These are phyloP conservation scores for Seira ritae DNA, from an alignment of 2,888 invertebrate genomes.

Conservation along the genomic window DNA sequence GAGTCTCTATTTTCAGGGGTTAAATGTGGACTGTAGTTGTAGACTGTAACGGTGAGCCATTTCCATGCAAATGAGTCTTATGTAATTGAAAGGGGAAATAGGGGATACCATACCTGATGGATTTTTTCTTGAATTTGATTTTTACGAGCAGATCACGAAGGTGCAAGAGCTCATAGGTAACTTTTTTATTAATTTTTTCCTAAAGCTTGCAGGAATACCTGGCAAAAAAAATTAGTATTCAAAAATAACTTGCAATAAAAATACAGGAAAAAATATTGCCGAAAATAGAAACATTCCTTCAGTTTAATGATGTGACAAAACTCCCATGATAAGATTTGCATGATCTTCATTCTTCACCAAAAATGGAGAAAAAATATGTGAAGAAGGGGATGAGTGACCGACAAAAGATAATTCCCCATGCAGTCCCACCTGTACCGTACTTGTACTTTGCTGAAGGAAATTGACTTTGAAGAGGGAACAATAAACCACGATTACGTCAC, in stretches of 20 bases:
- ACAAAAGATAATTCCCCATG: not conserved
- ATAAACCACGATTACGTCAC: not conserved
- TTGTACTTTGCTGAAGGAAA: not conserved
- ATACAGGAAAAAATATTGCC: too few relatives aligned
- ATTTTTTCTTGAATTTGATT: slow-evolving; percentile 8
- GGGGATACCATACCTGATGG: not conserved
- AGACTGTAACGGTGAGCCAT: slow-evolving; percentile 15
- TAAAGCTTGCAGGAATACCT: too few relatives aligned
- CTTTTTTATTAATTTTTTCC: too few relatives aligned
- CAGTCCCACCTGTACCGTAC: not conserved
- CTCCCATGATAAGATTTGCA: slow-evolving; percentile 36
- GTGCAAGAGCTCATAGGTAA: slow-evolving; percentile 45
- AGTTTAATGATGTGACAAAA: slow-evolving; percentile 65
- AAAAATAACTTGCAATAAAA: too few relatives aligned
- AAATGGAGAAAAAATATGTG: slow-evolving; percentile 48
- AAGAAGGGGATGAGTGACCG: slow-evolving; percentile 41
- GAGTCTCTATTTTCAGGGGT: too few relatives aligned
- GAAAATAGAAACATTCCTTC: not conserved
- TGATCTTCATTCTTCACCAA: slow-evolving; percentile 47
- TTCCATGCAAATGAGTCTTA: slow-evolving; percentile 46
- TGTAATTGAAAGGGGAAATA: slow-evolving; percentile 23
- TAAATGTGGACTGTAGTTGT: too few relatives aligned
- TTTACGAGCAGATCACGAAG: slow-evolving; percentile 42
- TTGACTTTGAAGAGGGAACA: not conserved
- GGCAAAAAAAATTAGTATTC: too few relatives aligned